phyloP scores from a whole-genome alignment of 2,113 vertebrate genomes.

The Varanus salvator region DNA sequence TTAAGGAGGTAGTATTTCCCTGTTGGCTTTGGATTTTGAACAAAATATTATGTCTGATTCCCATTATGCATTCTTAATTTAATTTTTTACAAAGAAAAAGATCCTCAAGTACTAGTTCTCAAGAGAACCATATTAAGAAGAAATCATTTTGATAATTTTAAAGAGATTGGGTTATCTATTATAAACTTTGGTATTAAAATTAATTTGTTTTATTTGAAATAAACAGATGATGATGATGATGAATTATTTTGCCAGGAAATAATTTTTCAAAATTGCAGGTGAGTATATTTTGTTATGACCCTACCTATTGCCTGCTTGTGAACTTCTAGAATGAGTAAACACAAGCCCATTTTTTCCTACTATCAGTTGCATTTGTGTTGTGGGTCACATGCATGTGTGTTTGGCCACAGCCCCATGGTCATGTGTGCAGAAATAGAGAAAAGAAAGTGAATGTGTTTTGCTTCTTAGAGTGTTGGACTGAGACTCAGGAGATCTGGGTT shows the following conservation, averaged over 20 bases:
- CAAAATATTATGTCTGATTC: slow-evolving; percentile 39
- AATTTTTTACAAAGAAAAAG: slow-evolving; percentile 61
- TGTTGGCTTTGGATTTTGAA: slow-evolving; percentile 18
- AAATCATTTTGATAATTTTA: slow-evolving; percentile 50
- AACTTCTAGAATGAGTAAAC: background rate
- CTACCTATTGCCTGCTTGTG: background rate
- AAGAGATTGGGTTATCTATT: slow-evolving; percentile 31
- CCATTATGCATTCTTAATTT: slow-evolving; percentile 56
- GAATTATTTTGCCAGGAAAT: slow-evolving; percentile 42
- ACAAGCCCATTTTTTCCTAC: background rate
- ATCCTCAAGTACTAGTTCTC: slow-evolving; percentile 21
- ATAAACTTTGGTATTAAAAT: slow-evolving; percentile 64
- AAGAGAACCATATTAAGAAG: slow-evolving; percentile 54
- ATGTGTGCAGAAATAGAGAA: no score
- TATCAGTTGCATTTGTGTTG: no score
- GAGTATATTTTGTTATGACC: slow-evolving; percentile 33
- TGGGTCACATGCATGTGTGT: no score
- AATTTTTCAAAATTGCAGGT: slow-evolving; percentile 25
- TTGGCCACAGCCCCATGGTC: no score
- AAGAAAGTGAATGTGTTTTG: no score
- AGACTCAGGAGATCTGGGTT: no score
- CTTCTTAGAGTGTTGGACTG: no score
- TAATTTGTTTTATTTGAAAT: slow-evolving; percentile 63
- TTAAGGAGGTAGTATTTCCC: slow-evolving; percentile 41
- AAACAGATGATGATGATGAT: slow-evolving; percentile 13